Evolutionary conservation across 2,797 vertebrate species (phyloP), one percentile per base, ranked within the genome.

Genomic region (Allobates femoralis): DNA sequence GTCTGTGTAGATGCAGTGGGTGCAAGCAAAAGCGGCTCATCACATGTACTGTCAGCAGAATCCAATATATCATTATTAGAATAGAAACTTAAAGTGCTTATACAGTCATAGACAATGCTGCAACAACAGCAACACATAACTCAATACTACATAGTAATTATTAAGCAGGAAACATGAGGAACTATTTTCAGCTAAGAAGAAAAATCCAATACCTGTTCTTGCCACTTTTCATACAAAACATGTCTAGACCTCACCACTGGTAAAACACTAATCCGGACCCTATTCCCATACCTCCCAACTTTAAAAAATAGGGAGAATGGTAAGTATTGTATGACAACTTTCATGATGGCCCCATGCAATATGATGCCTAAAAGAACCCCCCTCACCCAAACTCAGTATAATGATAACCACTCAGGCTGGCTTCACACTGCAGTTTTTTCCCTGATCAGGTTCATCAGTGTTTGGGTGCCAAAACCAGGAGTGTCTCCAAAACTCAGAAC

Each of bases 21-120:
- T 10, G 34, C 19, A 3, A 79, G 32, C 11, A 16, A 21, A 32
- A 2, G 11, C 28, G 12, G 15, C 30, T 58, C 76, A 26, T 62
- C 34, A 62, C 23, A 28, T 62, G 77, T 62, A 26, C 34, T 46
- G n/a, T 79, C 55, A 79, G 77, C 77, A 62, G 77, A 79, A 79
- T 62, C 32, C 56, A 79, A 79, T 79, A 62, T 79, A 34, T n/a
- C 32, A 78, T 78, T 79, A 79, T 62, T 46, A 62, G 3, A 79
- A 28, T 41, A 46, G 56, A 23, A 26, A 21, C 32, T 23, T 46
- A 34, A 41, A 46, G 53, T 37, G 34, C 6, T 26, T 74, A 41
- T 79, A 60, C n/a, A 62, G 30, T 41, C 21, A 41, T 19, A 23
- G 11, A 3, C 41, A 79, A 28, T 62, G 77, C n/a, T 23, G 19